phyloP scores from a whole-genome alignment of 2,888 invertebrate genomes.

The Acrobasis suavella region DNA sequence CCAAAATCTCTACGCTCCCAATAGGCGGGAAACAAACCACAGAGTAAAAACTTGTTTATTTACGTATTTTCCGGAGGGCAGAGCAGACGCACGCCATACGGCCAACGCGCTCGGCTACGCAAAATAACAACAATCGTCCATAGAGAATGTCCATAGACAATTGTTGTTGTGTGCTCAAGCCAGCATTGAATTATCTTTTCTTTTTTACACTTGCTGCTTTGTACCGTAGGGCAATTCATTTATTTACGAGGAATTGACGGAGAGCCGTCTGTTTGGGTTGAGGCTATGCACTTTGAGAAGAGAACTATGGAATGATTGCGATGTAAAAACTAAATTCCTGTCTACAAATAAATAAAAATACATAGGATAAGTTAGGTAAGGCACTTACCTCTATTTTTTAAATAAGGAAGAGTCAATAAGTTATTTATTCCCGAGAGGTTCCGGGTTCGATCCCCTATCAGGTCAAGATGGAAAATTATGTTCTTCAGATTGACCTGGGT shows the following conservation, averaged over 20 bases:
- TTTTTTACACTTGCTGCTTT: slow-evolving; percentile 44
- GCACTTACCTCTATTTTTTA: too few relatives aligned
- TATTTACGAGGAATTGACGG: slow-evolving; percentile 45
- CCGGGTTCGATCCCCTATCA: too few relatives aligned
- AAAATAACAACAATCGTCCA: slow-evolving; percentile 70
- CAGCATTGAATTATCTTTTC: slow-evolving; percentile 45
- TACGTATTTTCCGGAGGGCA: slow-evolving; percentile 43
- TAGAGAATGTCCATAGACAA: slow-evolving; percentile 64
- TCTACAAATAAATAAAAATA: too few relatives aligned
- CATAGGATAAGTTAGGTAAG: too few relatives aligned
- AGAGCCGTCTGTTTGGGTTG: slow-evolving; percentile 14
- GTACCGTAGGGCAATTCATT: slow-evolving; percentile 34
- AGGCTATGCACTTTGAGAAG: background rate
- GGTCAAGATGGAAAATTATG: too few relatives aligned
- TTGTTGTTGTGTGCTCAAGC: slow-evolving; percentile 70
- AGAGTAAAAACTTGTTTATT: slow-evolving; percentile 53
- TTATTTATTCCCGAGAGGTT: too few relatives aligned
- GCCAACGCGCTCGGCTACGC: slow-evolving; percentile 61
- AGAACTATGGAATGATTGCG: too few relatives aligned
- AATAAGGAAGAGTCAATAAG: too few relatives aligned
- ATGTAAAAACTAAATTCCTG: too few relatives aligned
- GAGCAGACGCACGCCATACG: slow-evolving; percentile 73
- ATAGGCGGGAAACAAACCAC: slow-evolving; percentile 41
- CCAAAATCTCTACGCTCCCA: slow-evolving; percentile 11
- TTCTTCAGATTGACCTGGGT: too few relatives aligned